phyloP scores from a whole-genome alignment of 2,113 vertebrate genomes.

The Ptyas mucosa region DNA sequence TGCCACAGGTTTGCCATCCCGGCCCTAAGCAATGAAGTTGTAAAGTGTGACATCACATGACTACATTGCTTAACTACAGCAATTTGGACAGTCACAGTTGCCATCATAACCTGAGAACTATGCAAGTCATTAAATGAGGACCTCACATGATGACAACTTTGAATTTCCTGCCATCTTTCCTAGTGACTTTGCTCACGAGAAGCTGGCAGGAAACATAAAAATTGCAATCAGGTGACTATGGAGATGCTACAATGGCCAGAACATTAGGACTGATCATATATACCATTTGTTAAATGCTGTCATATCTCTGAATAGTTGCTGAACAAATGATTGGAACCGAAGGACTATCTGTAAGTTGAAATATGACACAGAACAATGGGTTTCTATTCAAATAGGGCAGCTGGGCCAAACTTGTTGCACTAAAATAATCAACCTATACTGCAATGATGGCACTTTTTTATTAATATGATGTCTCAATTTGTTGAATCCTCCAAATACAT shows the following conservation, averaged over 20 bases:
- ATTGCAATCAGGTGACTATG: background rate
- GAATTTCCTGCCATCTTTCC: background rate
- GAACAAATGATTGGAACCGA: background rate
- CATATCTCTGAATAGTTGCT: background rate
- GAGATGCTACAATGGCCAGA: background rate
- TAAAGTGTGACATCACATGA: background rate
- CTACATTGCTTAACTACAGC: background rate
- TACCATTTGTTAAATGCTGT: background rate
- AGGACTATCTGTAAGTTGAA: background rate
- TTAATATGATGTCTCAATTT: background rate
- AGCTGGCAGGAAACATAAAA: background rate
- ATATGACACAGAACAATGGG: background rate
- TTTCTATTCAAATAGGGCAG: background rate
- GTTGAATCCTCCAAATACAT: background rate
- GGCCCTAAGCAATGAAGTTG: background rate
- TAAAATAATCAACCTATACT: background rate
- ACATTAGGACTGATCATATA: background rate
- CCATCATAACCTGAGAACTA: background rate
- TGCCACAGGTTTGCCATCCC: too few species aligned
- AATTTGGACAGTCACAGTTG: background rate
- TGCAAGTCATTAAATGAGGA: background rate
- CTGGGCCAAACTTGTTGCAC: background rate
- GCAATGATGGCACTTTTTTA: background rate
- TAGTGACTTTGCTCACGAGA: background rate
- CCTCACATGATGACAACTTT: background rate